These are phyloP conservation scores for Lypha dubia DNA, from an alignment of 2,888 invertebrate species.

Conservation along the genomic window DNA sequence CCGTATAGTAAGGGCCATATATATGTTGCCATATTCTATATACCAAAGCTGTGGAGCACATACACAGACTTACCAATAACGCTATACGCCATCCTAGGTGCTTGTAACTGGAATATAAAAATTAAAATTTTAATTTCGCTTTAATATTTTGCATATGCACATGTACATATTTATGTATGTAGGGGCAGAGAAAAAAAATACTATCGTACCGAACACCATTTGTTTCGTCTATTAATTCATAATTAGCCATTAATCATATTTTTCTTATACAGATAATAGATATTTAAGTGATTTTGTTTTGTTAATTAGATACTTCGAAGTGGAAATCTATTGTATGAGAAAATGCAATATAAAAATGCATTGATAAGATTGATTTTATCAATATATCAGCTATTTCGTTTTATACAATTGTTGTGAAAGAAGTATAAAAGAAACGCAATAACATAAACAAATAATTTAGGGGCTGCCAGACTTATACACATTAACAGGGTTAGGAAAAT, in stretches of 20 bases:
- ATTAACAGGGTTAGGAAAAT: neutral
- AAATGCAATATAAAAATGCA: neutral
- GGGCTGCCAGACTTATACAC: slow-evolving; percentile 6
- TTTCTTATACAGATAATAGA: neutral
- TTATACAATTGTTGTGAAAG: slow-evolving; percentile 45
- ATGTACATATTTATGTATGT: neutral
- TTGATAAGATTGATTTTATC: neutral
- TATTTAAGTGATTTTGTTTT: neutral
- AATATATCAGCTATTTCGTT: neutral
- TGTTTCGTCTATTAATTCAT: slow-evolving; percentile 74
- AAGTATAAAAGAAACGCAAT: neutral
- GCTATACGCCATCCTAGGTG: slow-evolving; percentile 75
- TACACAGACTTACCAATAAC: slow-evolving; percentile 73
- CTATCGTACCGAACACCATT: slow-evolving; percentile 73
- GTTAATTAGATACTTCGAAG: too few species aligned
- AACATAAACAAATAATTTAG: slow-evolving; percentile 25
- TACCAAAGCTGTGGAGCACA: slow-evolving; percentile 76
- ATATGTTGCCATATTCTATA: slow-evolving; percentile 72
- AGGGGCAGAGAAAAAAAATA: neutral
- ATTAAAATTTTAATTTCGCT: slow-evolving; percentile 2
- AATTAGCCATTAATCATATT: slow-evolving; percentile 69
- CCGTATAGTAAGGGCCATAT: slow-evolving; percentile 60
- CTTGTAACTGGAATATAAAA: slow-evolving; percentile 69
- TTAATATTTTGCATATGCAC: neutral
- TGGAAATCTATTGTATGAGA: slow-evolving; percentile 6